Evolutionary conservation across 2,888 invertebrate species (phyloP), one percentile per base, ranked within the genome.

Genomic region (Athalia cordata): DNA sequence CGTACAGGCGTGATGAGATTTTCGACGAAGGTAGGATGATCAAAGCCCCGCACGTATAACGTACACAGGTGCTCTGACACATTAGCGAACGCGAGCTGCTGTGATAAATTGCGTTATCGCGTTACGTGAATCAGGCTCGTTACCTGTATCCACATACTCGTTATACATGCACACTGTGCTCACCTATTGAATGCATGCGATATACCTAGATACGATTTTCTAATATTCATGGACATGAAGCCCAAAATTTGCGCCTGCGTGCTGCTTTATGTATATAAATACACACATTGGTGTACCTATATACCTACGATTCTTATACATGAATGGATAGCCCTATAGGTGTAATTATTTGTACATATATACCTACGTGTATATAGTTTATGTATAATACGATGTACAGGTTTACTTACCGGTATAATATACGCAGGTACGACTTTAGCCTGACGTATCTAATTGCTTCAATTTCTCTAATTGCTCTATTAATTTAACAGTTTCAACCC

Each of bases 381-480:
- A 11, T 9, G n/a, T 55, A 55, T 29, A 6, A 7, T 7, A 55
- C 3, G 55, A 1, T 55, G n/a, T 9, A 55, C 55, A 55, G 29
- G 29, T 29, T 29, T 29, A 29, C 47, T 66, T 66, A 52, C 15
- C 9, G 11, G 15, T 50, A 43, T 68, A 11, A 52, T 68, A 59
- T 57, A 45, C 43, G 13, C 3, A 59, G n/a, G 4, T 7, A 47
- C 72, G 72, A 72, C 13, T 59, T 57, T 59, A 47, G 43, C 45
- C 59, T 5, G 72, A 72, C 72, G 72, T 72, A n/a, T 47, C 72
- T 72, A 57, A 72, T 72, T 72, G 72, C 72, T 72, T 15, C 59
- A 13, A 72, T 72, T 72, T 45, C 11, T 72, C 59, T 72, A 72
- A 59, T 59, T 72, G 72, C 72, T 59, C 72, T 72, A 59, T 59